phyloP scores from a whole-genome alignment of 2,888 invertebrate species.

The Entomobrya proxima region DNA sequence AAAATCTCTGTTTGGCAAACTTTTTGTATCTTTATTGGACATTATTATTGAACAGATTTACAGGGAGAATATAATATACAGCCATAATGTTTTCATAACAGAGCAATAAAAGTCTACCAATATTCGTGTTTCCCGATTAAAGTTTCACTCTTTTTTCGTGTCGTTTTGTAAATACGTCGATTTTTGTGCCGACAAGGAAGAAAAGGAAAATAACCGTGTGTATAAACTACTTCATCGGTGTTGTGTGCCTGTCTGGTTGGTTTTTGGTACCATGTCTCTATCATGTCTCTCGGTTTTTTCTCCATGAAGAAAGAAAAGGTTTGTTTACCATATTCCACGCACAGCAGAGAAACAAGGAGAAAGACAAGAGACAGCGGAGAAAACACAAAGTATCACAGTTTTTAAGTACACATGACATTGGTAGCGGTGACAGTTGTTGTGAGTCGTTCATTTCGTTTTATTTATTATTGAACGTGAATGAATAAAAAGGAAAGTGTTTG shows the following conservation, averaged over 20 bases:
- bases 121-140: not conserved
- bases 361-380: conserved; percentile 8
- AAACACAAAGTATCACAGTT: conserved; percentile 23
- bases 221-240: not conserved
- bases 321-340: conserved; percentile 52
- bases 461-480: conserved; percentile 21
- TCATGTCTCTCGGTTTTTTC: not conserved
- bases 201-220: not conserved
- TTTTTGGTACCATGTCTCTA: conserved; percentile 5
- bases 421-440: conserved; percentile 44
- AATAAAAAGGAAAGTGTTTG: not conserved
- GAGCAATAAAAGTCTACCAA: not conserved
- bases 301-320: conserved; percentile 15
- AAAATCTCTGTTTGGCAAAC: not conserved
- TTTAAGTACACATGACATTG: conserved; percentile 19
- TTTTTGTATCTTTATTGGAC: not conserved
- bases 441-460: conserved; percentile 36
- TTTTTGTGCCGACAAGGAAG: not conserved
- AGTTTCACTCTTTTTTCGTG: conserved; percentile 4
- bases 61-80: not conserved
- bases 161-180: not conserved
- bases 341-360: conserved; percentile 20
- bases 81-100: not conserved
- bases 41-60: not conserved
- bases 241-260: not conserved